phyloP scores from a whole-genome alignment of 1,140 invertebrate genomes.

The Dryas iulia region DNA sequence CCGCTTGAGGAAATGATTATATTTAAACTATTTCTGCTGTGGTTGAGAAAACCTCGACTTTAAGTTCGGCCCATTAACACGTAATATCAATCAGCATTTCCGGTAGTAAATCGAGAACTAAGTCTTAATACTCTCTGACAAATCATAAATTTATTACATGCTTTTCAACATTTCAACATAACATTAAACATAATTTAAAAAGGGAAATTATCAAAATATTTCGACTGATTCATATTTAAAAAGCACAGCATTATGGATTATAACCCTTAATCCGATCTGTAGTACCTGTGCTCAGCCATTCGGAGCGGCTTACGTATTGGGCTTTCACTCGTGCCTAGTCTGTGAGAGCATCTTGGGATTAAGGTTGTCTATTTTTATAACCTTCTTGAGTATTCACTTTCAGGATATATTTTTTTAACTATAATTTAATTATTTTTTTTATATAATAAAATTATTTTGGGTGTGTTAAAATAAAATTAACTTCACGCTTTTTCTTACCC shows the following conservation, averaged over 20 bases:
- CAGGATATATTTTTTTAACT: neutral
- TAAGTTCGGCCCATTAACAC: too few species aligned
- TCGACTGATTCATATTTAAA: neutral
- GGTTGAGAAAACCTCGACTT: too few species aligned
- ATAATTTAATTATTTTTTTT: too few species aligned
- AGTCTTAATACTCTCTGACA: too few species aligned
- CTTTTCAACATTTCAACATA: neutral
- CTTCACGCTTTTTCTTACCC: too few species aligned
- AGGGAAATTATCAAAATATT: neutral
- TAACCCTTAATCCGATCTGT: slow-evolving; percentile 4
- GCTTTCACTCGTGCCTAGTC: neutral
- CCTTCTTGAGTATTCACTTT: neutral
- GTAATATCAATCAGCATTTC: too few species aligned
- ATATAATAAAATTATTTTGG: too few species aligned
- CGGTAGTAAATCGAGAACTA: too few species aligned
- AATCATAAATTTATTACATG: neutral
- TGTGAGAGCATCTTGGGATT: slow-evolving; percentile 1
- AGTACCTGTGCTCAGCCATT: slow-evolving; percentile 7
- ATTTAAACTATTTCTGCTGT: too few species aligned
- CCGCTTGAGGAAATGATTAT: too few species aligned
- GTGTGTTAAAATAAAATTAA: too few species aligned
- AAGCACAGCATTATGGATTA: neutral
- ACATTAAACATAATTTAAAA: neutral
- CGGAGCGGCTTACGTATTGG: slow-evolving; percentile 10
- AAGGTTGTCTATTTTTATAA: neutral